Base-by-base conservation (phyloP, 2,113 vertebrate species). In the Paramormyrops kingsleyae region DNA sequence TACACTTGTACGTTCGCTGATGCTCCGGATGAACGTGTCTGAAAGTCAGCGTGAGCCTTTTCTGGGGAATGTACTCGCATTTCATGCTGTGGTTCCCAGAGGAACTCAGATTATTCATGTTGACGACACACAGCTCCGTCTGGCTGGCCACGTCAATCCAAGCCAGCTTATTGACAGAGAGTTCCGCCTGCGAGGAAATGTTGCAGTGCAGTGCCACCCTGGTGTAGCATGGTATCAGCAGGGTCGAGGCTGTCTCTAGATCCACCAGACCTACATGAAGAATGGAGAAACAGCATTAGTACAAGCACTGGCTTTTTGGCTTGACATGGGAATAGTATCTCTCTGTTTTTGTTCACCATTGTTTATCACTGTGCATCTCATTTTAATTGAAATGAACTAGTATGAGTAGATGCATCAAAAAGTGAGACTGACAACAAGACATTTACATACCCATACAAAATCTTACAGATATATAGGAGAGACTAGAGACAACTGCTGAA, bases 1-100 rank as follows among this genome's bases (percentile, higher is more conserved):
- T 89, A n/a, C 89, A 89, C 35, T 17, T 47, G 89, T 89, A 89
- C 5, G 5, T 44, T 2, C 80, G 35, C 80, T 85, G 52, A 39
- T 84, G 7, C 9, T 42, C n/a, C 2, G 89, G 77, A 42, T 24
- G 5, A 21, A 84, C 19, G 39, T 27, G 50, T 13, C 19, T 62
- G 21, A 89, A 47, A 53, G 89, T 89, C 17, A 89, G 89, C 13
- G 52, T 52, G 9, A 89, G 53, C 5, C 42, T 39, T 15, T 44
- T 17, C 52, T 31, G 31, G 13, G 49, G 39, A 4, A 42, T 47
- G 80, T 89, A 84, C 21, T 42, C 5, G 46, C 89, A 89, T 17
- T 10, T 39, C 39, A 89, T 50, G 21, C 89, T 39, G 31, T 39
- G 31, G 5, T 50, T 53, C 74, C 19, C 35, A 10, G 74, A 1